Percentiles rank a stretch among this genome's conserved stretches.
phyloP scores from a whole-genome alignment of 1,140 invertebrate species.

The Bombus sibiricus region DNA sequence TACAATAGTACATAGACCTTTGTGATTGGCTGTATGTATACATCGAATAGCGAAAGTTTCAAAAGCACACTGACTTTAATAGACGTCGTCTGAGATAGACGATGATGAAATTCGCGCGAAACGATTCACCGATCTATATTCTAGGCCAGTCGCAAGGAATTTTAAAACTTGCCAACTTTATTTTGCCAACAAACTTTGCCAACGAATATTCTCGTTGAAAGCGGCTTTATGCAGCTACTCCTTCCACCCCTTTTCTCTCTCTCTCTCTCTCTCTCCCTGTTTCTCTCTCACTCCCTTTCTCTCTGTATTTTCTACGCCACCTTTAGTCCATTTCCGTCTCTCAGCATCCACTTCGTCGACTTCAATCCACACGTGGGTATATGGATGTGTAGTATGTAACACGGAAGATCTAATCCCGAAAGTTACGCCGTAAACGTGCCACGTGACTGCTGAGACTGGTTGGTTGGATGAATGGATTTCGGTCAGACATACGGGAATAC shows the following conservation, averaged over 20 bases:
- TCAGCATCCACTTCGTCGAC: slow-evolving; percentile 33
- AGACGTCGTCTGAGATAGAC: slow-evolving; percentile 16
- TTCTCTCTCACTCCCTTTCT: background rate
- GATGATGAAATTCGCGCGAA: slow-evolving; percentile 54
- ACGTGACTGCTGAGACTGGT: slow-evolving; percentile 64
- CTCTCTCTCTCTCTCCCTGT: background rate
- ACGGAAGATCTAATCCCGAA: slow-evolving; percentile 65
- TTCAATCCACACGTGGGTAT: slow-evolving; percentile 47
- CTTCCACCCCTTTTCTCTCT: too few species aligned
- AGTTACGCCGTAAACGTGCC: slow-evolving; percentile 71
- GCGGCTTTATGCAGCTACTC: slow-evolving; percentile 33
- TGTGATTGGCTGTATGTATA: background rate
- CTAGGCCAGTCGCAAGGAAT: slow-evolving; percentile 44
- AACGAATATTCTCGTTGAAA: slow-evolving; percentile 59
- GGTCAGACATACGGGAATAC: slow-evolving; percentile 23
- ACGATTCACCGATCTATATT: slow-evolving; percentile 56
- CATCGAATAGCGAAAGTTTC: slow-evolving; percentile 26
- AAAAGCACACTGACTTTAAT: slow-evolving; percentile 31
- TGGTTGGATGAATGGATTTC: slow-evolving; percentile 60
- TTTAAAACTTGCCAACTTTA: slow-evolving; percentile 64
- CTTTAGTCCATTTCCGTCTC: slow-evolving; percentile 46
- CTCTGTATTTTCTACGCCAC: background rate
- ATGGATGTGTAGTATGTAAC: slow-evolving; percentile 38
- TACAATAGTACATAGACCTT: background rate
- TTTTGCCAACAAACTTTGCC: slow-evolving; percentile 61